Evolutionary conservation across 1,140 invertebrate species (phyloP).

Genomic region (Ips typographus): DNA sequence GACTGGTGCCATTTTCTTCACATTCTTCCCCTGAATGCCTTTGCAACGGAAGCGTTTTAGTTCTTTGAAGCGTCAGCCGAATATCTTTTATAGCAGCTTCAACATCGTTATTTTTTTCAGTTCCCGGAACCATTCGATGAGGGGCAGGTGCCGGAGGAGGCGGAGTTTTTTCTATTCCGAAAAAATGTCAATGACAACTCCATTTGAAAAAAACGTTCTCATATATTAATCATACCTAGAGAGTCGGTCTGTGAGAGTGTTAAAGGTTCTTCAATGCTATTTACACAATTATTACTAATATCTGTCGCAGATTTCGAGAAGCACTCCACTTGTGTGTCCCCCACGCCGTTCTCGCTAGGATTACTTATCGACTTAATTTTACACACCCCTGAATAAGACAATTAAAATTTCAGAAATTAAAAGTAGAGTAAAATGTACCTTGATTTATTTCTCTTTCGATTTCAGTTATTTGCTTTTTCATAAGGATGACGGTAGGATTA

Average conservation of each 20-base stretch:
- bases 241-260: constrained; percentile 46
- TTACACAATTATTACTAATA: constrained; percentile 53
- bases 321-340: constrained; percentile 43
- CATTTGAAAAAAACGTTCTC: neutral
- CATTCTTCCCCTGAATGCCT: constrained; percentile 50
- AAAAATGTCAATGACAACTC: constrained; percentile 5
- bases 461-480: constrained; percentile 74
- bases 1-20: constrained; percentile 54
- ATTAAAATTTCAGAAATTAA: neutral
- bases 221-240: constrained; percentile 37
- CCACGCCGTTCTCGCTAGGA: constrained; percentile 46
- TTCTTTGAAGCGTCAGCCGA: constrained; percentile 73
- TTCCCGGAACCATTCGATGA: constrained; percentile 53
- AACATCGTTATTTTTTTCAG: constrained; percentile 56
- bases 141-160: constrained; percentile 69
- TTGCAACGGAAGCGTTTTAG: constrained; percentile 66
- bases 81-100: constrained; percentile 82
- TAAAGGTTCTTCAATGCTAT: constrained; percentile 51
- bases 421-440: constrained; percentile 46
- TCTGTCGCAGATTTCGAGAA: constrained; percentile 52
- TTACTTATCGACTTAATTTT: constrained; percentile 41
- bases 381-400: constrained; percentile 39
- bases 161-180: constrained; percentile 56
- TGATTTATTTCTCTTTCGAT: constrained; percentile 73
- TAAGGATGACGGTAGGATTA: constrained; percentile 69